Evolutionary conservation across 2,113 vertebrate species (phyloP), one percentile per base, ranked within the genome.

Genomic region (Petromus typicus): DNA sequence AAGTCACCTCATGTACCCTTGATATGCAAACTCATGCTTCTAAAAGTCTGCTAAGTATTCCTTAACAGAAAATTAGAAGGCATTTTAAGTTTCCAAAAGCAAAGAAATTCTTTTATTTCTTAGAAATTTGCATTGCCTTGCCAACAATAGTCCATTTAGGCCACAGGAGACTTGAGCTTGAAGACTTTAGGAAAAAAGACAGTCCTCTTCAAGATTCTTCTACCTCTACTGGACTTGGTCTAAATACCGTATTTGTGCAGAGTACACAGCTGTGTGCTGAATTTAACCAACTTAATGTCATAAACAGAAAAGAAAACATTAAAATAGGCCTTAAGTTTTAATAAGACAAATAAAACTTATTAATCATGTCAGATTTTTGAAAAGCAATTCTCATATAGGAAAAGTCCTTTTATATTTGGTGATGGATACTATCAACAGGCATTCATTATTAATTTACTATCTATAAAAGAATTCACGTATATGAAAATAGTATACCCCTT

Each of bases 401-500:
- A 66, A 56, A 48, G 2, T 10, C 1, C 30, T 76, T 45, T 61
- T 30, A 22, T 67, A 71, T 48, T 59, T 79, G 48, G 20, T 59
- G 51, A 9, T 32, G 7, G 0, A 51, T 56, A 18, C 0, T 3
- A 51, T 56, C 40, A 34, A 37, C 9, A 61, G 7, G 0, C 30
- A 30, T 23, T 0, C 56, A 37, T 48, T 76, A 17, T 59, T 48
- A 1, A 78, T 30, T 76, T 90, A 30, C 17, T 16, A 40, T 40
- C 71, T 27, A 7, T 40, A 43, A 83, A 45, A 45, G 13, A 37
- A 23, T 27, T 89, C 30, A 76, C 23, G 17, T 17, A 51, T 37
- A 20, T 66, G 8, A 81, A 48, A 94, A 89, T 0, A 66, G 45
- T 9, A 48, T 4, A 37, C 23, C 78, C 30, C 32, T 54, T 48